These are phyloP conservation scores for Chelidonichthys spinosus DNA, from an alignment of 2,797 vertebrate species.

Conservation along the genomic window DNA sequence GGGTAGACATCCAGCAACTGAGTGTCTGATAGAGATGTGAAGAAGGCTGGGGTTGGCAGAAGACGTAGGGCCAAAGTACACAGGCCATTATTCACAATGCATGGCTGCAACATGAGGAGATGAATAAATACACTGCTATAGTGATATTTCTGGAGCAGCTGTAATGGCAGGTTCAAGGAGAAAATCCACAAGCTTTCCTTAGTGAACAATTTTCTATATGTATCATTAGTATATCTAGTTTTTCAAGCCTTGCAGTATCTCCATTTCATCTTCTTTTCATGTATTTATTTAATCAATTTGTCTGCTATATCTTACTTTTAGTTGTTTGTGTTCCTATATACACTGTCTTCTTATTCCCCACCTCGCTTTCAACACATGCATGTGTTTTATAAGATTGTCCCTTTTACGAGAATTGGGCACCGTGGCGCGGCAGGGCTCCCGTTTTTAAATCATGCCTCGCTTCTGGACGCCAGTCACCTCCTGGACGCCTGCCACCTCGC, in stretches of 20 bases:
- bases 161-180: slow-evolving; percentile 34
- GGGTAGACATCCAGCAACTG: slow-evolving; percentile 61
- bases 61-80: slow-evolving; percentile 42
- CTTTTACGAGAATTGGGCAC: slow-evolving; percentile 60
- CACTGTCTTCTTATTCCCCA: background rate
- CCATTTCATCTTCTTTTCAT: slow-evolving; percentile 1
- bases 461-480: slow-evolving; percentile 63
- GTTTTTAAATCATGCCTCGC: slow-evolving; percentile 69
- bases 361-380: slow-evolving; percentile 33
- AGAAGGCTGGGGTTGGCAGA: slow-evolving; percentile 47
- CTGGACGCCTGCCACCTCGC: slow-evolving; percentile 60
- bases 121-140: slow-evolving; percentile 45
- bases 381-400: slow-evolving; percentile 58
- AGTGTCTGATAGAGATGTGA: slow-evolving; percentile 50
- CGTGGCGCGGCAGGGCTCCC: slow-evolving; percentile 54
- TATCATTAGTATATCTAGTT: background rate
- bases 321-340: background rate
- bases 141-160: slow-evolving; percentile 20
- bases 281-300: slow-evolving; percentile 3
- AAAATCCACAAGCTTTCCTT: slow-evolving; percentile 11
- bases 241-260: background rate
- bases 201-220: background rate
- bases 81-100: slow-evolving; percentile 46
- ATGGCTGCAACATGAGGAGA: slow-evolving; percentile 39
- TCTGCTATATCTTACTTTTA: background rate